These are phyloP conservation scores for Sebastes iracundus DNA, from an alignment of 2,797 vertebrate species.

Conservation along the genomic window DNA sequence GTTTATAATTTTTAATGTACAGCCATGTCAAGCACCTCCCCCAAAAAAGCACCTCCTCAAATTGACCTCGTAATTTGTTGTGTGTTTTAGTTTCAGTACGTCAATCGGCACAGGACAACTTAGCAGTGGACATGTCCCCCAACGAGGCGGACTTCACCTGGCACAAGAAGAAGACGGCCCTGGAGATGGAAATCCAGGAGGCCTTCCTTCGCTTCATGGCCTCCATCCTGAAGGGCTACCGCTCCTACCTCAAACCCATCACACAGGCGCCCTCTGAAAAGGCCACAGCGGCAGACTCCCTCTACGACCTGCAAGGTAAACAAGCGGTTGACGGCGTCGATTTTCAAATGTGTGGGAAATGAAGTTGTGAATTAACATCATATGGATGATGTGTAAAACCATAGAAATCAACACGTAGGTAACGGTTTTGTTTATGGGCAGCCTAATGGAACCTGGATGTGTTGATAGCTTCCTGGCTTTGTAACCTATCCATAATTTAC, in stretches of 20 bases:
- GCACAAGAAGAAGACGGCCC: slow-evolving; percentile 92
- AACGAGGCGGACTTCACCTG: slow-evolving; percentile 97
- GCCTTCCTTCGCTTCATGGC: slow-evolving; percentile 97
- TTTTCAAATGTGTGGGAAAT: not conserved
- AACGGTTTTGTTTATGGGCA: not conserved
- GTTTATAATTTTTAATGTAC: not conserved
- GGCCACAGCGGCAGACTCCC: slow-evolving; percentile 93
- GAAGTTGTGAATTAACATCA: not conserved
- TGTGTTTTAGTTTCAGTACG: slow-evolving; percentile 78
- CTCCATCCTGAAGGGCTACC: slow-evolving; percentile 96
- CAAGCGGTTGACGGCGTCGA: accelerated
- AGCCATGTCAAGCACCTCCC: not conserved
- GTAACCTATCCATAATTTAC: slow-evolving; percentile 33
- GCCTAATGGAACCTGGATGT: not conserved
- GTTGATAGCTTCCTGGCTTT: not conserved
- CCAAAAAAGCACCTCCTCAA: not conserved
- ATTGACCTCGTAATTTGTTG: not conserved
- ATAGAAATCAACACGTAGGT: not conserved
- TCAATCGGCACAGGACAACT: slow-evolving; percentile 83
- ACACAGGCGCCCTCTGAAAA: slow-evolving; percentile 96
- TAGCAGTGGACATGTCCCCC: slow-evolving; percentile 92
- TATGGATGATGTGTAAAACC: not conserved
- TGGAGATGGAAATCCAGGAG: slow-evolving; percentile 99
- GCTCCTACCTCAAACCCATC: slow-evolving; percentile 94
- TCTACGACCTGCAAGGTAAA: slow-evolving; percentile 95